These are phyloP conservation scores for Mionectes macconnelli DNA, from an alignment of 2,113 vertebrate species.

Conservation along the genomic window DNA sequence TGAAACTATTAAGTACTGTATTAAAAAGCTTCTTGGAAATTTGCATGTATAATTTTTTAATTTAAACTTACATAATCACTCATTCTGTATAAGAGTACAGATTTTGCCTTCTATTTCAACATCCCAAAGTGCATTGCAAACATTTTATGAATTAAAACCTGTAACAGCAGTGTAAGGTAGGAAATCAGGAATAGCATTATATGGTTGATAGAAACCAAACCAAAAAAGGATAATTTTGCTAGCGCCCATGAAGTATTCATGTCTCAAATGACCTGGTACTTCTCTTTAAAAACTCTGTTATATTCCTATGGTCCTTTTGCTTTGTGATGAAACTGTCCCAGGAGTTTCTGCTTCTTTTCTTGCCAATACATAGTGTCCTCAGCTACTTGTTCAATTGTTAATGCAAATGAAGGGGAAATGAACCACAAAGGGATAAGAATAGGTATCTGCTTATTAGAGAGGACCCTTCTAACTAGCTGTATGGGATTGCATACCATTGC, in stretches of 20 bases:
- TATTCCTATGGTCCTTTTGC: background rate
- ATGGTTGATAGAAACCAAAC: background rate
- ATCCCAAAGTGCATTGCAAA: background rate
- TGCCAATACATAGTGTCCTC: background rate
- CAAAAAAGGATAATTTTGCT: background rate
- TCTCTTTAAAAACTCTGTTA: background rate
- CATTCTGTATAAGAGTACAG: background rate
- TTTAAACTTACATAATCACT: background rate
- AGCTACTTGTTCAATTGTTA: background rate
- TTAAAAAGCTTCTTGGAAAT: constrained; percentile 1
- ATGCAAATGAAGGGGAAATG: background rate
- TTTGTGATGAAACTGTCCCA: background rate
- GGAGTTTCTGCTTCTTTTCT: background rate
- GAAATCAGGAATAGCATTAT: background rate
- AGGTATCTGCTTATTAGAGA: background rate
- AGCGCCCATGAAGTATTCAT: background rate
- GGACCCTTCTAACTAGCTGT: background rate
- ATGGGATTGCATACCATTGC: too few species aligned
- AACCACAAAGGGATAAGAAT: background rate
- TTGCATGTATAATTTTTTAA: background rate
- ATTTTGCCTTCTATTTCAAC: background rate
- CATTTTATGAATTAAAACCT: background rate
- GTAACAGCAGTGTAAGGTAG: background rate
- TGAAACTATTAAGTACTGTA: background rate
- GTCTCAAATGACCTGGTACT: background rate